phyloP scores from a whole-genome alignment of 2,113 vertebrate genomes.

The Campylorhamphus procurvoides region DNA sequence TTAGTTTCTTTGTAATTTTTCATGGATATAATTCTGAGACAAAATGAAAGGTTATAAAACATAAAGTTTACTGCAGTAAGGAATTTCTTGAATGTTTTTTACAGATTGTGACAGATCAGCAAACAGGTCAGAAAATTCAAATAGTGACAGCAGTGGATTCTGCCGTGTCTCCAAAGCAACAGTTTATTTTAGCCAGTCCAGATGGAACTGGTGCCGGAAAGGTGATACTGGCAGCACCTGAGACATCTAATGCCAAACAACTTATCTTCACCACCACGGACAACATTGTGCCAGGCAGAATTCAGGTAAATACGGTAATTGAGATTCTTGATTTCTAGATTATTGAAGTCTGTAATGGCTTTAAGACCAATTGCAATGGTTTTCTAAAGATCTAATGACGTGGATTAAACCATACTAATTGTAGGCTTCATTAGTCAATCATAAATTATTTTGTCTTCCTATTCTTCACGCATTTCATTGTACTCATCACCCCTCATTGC shows the following conservation, averaged over 20 bases:
- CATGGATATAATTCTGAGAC: not conserved
- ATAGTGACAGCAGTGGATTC: conserved; percentile 94
- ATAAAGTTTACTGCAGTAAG: not conserved
- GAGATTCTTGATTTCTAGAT: not conserved
- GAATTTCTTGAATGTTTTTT: conserved; percentile 50
- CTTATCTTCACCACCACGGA: conserved; percentile 95
- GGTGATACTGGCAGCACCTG: conserved; percentile 92
- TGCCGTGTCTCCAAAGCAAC: conserved; percentile 88
- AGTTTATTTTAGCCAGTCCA: conserved; percentile 93
- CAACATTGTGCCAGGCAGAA: conserved; percentile 91
- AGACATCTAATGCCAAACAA: conserved; percentile 89
- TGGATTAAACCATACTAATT: not conserved
- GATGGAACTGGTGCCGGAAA: conserved; percentile 91
- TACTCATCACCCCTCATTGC: not conserved
- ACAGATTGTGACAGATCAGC: conserved; percentile 97
- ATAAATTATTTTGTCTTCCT: not conserved
- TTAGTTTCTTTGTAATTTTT: not conserved
- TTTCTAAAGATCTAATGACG: not conserved
- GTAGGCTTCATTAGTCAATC: not conserved
- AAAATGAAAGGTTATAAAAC: not conserved
- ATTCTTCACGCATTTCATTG: not conserved
- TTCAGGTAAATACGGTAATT: conserved; percentile 83
- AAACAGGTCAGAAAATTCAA: conserved; percentile 97
- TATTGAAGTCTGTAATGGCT: not conserved
- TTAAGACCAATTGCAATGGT: not conserved